Conservation (phyloP, 2,113 vertebrate genomes). For the Antechinus stuartii region DNA sequence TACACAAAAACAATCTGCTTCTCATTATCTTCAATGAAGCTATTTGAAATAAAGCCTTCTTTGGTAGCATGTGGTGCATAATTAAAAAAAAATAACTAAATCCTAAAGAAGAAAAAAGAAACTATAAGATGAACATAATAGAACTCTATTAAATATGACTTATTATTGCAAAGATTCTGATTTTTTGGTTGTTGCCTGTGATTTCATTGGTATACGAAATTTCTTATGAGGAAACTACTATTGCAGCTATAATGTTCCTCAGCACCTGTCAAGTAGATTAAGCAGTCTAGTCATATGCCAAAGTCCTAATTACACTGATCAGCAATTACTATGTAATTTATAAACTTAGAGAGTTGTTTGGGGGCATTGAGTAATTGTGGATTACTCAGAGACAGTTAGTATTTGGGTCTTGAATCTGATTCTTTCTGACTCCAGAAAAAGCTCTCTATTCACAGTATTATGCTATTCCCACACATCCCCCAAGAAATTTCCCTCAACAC, state of each 20-base stretch:
- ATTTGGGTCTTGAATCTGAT: background rate
- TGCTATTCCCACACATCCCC: background rate
- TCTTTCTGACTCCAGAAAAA: background rate
- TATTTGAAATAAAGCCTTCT: constrained; percentile 54
- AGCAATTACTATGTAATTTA: background rate
- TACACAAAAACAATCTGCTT: constrained; percentile 3
- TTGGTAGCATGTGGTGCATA: constrained; percentile 57
- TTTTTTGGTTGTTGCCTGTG: background rate
- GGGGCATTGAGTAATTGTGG: background rate
- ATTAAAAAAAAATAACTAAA: constrained; percentile 39
- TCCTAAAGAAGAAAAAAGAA: constrained; percentile 10
- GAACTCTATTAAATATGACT: background rate
- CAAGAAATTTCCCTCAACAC: background rate
- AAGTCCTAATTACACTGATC: background rate
- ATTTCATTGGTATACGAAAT: background rate
- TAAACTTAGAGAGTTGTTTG: background rate
- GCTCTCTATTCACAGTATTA: background rate
- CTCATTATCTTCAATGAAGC: constrained; percentile 48
- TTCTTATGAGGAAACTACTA: background rate
- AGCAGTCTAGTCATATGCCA: background rate
- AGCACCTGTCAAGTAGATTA: background rate
- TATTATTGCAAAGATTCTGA: accelerated
- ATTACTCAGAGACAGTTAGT: background rate
- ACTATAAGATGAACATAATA: background rate
- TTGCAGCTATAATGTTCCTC: background rate